Conservation (phyloP, 2,888 invertebrate species). For the Callosobruchus maculatus region DNA sequence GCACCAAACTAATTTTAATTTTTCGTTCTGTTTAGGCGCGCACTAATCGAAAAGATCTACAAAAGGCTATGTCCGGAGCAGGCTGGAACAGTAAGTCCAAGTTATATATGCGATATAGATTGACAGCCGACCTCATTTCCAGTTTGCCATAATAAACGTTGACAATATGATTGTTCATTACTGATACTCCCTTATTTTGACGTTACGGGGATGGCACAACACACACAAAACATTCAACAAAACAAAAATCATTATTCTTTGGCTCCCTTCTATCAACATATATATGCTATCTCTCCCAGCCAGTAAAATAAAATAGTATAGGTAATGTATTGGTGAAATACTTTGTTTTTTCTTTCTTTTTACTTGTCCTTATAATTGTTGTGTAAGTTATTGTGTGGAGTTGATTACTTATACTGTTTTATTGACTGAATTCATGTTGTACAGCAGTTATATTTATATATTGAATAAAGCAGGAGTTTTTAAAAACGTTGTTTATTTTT, state of each 20-base stretch:
- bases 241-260: not conserved
- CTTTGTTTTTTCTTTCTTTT: not conserved
- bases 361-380: not conserved
- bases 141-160: not conserved
- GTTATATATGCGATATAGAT: not conserved
- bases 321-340: not conserved
- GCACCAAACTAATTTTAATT: not conserved
- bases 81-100: constrained; percentile 62
- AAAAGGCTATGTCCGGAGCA: constrained; percentile 74
- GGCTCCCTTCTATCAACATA: not conserved
- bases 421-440: not conserved
- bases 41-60: constrained; percentile 74
- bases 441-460: not conserved
- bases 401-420: not conserved
- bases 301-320: not conserved
- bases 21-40: constrained; percentile 59
- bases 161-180: not conserved
- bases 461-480: not conserved
- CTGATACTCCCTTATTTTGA: not conserved
- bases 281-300: not conserved
- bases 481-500: not conserved
- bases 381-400: not conserved
- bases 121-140: not conserved
- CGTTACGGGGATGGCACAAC: not conserved
- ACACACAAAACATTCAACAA: not conserved